Evolutionary conservation across 2,888 invertebrate species (phyloP).

Genomic region (Phyllotreta striolata): DNA sequence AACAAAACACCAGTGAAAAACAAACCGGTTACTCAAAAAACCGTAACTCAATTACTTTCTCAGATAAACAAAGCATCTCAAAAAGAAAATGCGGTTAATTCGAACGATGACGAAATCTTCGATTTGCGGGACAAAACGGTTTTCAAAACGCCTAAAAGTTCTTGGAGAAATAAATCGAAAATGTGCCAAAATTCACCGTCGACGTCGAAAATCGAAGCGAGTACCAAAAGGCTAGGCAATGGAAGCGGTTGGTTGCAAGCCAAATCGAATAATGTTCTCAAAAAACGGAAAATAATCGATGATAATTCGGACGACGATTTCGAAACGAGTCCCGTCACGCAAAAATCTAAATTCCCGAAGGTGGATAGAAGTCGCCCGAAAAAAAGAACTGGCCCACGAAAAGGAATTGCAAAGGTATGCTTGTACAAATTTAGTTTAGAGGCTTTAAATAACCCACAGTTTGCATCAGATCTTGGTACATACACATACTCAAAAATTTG

Average conservation of each 20-base stretch:
- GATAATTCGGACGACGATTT: conserved; percentile 46
- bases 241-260: no score
- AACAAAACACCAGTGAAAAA: conserved; percentile 7
- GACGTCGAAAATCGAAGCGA: no score
- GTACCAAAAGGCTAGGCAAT: no score
- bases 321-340: conserved; percentile 37
- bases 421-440: no score
- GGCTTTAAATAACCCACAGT: no score
- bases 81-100: conserved; percentile 19
- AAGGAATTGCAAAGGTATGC: conserved; percentile 26
- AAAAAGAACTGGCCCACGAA: conserved; percentile 17
- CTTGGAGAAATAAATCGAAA: no score
- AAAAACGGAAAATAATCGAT: not conserved
- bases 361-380: conserved; percentile 19
- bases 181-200: no score
- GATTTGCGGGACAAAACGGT: conserved; percentile 19
- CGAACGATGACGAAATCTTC: conserved; percentile 12
- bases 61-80: conserved; percentile 13
- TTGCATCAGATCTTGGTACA: no score
- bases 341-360: conserved; percentile 14
- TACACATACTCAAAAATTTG: no score
- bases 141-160: not conserved
- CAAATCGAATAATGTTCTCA: not conserved
- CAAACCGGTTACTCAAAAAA: not conserved
- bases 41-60: conserved; percentile 11